Conservation (phyloP, 2,113 vertebrate genomes). For the zebrafish (Danio rerio) region GRCz12tu NC_133189.1:4539501-4540000, state of each 20-base stretch:
- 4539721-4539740: background rate
- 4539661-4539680: no score
- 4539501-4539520: no score
- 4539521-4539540: no score
- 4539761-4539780: background rate
- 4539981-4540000: slow-evolving; percentile 44
- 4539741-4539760: background rate
- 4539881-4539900: background rate
- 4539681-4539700: background rate
- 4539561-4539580: no score
- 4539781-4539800: slow-evolving; percentile 9
- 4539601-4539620: no score
- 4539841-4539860: slow-evolving; percentile 12
- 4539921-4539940: no score
- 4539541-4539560: no score
- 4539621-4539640: no score
- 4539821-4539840: background rate
- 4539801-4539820: slow-evolving; percentile 2
- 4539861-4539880: background rate
- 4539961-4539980: slow-evolving; percentile 42
- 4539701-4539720: background rate
- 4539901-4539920: background rate
- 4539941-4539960: slow-evolving; percentile 1
- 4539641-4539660: no score
- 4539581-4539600: no score